Evolutionary conservation across 2,113 vertebrate genomes (phyloP), one percentile per base, ranked within the genome.

Genomic region (Anhinga anhinga): DNA sequence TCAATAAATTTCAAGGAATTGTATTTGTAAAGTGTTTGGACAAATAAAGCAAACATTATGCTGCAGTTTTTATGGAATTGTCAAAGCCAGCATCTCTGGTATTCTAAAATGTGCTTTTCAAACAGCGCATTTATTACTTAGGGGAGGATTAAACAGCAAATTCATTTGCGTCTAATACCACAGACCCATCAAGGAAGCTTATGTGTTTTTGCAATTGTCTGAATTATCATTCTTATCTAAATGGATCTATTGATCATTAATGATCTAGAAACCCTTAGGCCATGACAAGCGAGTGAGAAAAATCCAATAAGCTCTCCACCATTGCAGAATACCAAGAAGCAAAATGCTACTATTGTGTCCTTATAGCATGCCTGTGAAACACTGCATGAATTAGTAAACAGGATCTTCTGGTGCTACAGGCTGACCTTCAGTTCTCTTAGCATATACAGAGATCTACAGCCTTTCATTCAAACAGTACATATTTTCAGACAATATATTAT

Each of bases 181-280:
- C 79, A 56, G 63, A 53, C 59, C 63, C 83, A 92, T 79, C 26
- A 87, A 81, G 58, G 63, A 86, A 94, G 44, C 83, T 70, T 77
- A 59, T 85, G 86, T 93, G 61, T 88, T 97, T 96, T 96, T 86
- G 38, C 88, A 96, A 30, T 95, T 88, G 86, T 91, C 83, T 96
- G 86, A 96, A 93, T 95, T 96, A 93, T 82, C 67, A 94, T 97
- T 97, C 92, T 95, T 92, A 89, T 86, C 91, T 95, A 92, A 97
- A 89, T 4, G 1, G 58, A 97, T 96, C 79, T 92, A 97, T 96
- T 96, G 97, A 97, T 97, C 88, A 88, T 93, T 97, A 97, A 97
- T 95, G 97, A 97, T 95, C 86, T 95, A 83, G 92, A 96, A 94
- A 96, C 74, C 94, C 78, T 45, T 88, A 58, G 95, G 81, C 95